phyloP scores from a whole-genome alignment of 2,888 invertebrate species.

The Schizaphis graminum region DNA sequence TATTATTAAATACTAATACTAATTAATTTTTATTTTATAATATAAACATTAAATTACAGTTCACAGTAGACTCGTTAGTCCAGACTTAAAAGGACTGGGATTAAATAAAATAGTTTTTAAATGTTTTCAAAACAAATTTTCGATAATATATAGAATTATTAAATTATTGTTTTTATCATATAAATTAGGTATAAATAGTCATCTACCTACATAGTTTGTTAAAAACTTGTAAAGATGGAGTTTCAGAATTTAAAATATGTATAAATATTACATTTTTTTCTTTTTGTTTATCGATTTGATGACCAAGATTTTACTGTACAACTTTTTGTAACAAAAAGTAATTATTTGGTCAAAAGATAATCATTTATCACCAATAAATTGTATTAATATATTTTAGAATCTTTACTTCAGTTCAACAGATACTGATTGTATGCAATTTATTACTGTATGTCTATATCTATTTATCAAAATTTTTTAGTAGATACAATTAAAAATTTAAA shows the following conservation, averaged over 20 bases:
- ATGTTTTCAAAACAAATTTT: not conserved
- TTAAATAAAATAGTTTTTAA: not conserved
- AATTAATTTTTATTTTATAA: not conserved
- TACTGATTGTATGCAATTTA: not conserved
- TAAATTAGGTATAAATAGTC: not conserved
- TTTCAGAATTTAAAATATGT: too few species aligned
- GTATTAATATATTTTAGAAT: not conserved
- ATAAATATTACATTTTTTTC: not conserved
- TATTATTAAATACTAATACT: not conserved
- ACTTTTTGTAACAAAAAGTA: not conserved
- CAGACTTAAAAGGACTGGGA: not conserved
- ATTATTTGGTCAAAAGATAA: not conserved
- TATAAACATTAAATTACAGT: not conserved
- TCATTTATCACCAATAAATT: not conserved
- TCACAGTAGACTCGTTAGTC: not conserved
- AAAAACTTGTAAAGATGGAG: not conserved
- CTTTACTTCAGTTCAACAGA: not conserved
- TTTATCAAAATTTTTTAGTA: not conserved
- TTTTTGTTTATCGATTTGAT: too few species aligned
- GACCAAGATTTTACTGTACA: not conserved
- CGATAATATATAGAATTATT: not conserved
- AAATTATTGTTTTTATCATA: not conserved
- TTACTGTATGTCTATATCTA: not conserved
- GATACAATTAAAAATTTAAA: not conserved
- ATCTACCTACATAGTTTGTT: not conserved